Evolutionary conservation across 2,888 invertebrate genomes (phyloP).

Genomic region (Himalopsyche japonica): DNA sequence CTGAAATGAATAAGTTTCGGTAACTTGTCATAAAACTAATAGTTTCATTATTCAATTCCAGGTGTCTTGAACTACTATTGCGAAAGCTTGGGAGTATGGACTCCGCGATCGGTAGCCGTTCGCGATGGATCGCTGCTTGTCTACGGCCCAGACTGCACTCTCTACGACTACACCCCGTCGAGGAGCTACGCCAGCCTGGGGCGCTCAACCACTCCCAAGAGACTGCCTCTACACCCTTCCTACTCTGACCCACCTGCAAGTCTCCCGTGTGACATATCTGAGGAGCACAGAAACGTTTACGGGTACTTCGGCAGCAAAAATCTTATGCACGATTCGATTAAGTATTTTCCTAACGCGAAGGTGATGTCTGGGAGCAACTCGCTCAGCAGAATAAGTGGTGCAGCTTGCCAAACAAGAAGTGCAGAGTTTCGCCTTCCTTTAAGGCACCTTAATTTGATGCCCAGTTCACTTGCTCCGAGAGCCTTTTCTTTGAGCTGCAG

Average conservation of each 20-base stretch:
- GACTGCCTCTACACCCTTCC: conserved; percentile 53
- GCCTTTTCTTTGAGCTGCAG: conserved; percentile 36
- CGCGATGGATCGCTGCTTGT: conserved; percentile 38
- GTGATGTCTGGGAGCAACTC: conserved; percentile 7
- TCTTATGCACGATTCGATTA: not conserved
- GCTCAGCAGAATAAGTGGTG: not conserved
- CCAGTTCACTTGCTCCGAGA: conserved; percentile 29
- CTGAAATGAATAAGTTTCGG: too few species aligned
- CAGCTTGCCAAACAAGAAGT: conserved; percentile 10
- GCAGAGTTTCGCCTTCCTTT: conserved; percentile 34
- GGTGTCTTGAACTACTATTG: conserved; percentile 38
- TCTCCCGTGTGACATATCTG: not conserved
- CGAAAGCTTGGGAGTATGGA: conserved; percentile 33
- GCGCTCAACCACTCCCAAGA: conserved; percentile 51
- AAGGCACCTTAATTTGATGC: conserved; percentile 39
- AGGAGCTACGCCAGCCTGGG: conserved; percentile 59
- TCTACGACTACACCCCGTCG: conserved; percentile 52
- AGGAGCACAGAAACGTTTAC: not conserved
- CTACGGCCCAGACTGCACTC: conserved; percentile 30
- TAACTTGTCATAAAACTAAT: not conserved
- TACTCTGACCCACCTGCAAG: conserved; percentile 40
- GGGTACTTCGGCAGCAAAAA: not conserved
- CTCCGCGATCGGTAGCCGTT: conserved; percentile 35
- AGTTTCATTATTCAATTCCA: conserved; percentile 11
- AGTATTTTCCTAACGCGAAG: not conserved